Conservation (phyloP, 1,140 invertebrate genomes). For the Drosophila ambigua region DNA sequence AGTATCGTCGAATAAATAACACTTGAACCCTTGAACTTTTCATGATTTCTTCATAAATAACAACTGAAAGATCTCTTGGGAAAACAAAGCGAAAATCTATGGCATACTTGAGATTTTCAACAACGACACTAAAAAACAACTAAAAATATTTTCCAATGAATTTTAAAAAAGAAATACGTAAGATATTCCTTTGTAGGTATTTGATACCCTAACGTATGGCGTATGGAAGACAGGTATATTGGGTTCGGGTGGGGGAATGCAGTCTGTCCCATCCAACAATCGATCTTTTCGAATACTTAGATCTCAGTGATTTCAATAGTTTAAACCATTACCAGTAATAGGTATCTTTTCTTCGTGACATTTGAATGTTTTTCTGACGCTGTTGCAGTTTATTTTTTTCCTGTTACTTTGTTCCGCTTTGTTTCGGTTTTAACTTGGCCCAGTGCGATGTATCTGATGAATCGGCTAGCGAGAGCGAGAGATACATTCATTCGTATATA, state of each 20-base stretch:
- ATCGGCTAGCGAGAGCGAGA: slow-evolving; percentile 18
- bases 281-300: background rate
- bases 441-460: slow-evolving; percentile 35
- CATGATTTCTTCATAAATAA: slow-evolving; percentile 24
- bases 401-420: slow-evolving; percentile 32
- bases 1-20: slow-evolving; percentile 8
- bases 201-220: background rate
- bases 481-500: slow-evolving; percentile 7
- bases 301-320: no score
- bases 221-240: background rate
- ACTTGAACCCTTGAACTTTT: slow-evolving; percentile 7
- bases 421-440: slow-evolving; percentile 41
- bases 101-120: slow-evolving; percentile 44
- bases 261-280: no score
- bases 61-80: slow-evolving; percentile 1
- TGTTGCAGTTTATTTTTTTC: slow-evolving; percentile 61
- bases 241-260: background rate
- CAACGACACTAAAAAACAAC: slow-evolving; percentile 42
- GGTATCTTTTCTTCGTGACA: slow-evolving; percentile 10
- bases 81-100: slow-evolving; percentile 30
- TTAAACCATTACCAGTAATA: background rate
- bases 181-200: slow-evolving; percentile 8
- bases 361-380: slow-evolving; percentile 24
- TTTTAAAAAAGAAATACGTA: slow-evolving; percentile 23
- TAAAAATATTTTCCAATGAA: slow-evolving; percentile 51